Base-by-base conservation (phyloP, 2,797 vertebrate genomes). In the Microcaecilia unicolor region DNA sequence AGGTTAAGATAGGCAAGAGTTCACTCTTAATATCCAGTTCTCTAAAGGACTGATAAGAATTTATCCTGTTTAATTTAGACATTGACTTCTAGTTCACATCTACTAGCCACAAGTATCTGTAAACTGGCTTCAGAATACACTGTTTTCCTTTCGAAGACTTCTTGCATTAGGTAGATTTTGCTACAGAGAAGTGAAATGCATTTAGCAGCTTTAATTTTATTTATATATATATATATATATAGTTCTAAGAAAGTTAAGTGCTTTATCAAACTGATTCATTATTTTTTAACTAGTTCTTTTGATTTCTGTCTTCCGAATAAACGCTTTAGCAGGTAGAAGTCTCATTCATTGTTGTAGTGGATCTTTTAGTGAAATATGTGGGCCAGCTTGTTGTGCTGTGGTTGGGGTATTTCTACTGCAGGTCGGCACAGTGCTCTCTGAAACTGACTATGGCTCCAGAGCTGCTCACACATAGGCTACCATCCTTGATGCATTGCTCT, bases 11-110 rank as follows among this genome's bases (percentile, higher is more conserved):
- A 55, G 21, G 5, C 44, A 45, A 61, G 30, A 7, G 13, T 35
- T 37, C 25, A 22, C 54, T 51, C 60, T 52, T 12, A 35, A 56
- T 13, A 28, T 37, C 28, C 43, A 31, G 46, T 56, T 58, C 51
- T 43, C 36, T 39, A 26, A 26, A 58, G 41, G 48, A 61, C 53
- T 36, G 57, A 40, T 17, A 50, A 21, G 23, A 25, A 59, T 20
- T 17, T 57, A 61, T 41, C 9, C 37, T 34, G 26, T 34, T 47
- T 42, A 45, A 36, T 48, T 41, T 36, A 51, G 48, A 57, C 39
- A 24, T 29, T 2, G 0, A 10, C 18, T 55, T 53, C 21, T 34
- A 27, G 46, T 31, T 44, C 29, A 31, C 30, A 26, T 28, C 13
- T 55, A 14, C 12, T 12, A 37, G 24, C 37, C 23, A 17, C 10